Evolutionary conservation across 2,888 invertebrate genomes (phyloP).

Genomic region (Leucoptera coffeella): DNA sequence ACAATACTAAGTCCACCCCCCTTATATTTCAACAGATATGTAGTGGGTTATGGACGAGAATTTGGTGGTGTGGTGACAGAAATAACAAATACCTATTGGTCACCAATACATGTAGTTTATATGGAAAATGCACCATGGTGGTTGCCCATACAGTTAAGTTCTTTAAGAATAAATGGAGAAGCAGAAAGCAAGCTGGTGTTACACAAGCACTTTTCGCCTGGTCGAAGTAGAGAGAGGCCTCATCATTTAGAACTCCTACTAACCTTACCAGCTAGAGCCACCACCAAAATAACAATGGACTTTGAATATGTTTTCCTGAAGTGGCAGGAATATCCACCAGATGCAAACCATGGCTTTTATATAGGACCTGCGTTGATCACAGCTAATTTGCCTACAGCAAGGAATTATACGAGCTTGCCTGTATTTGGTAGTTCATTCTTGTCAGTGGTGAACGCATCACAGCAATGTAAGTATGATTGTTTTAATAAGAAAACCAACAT

Average conservation of each 20-base stretch:
- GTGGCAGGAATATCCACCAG: constrained; percentile 99
- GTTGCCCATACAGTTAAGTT: constrained; percentile 84
- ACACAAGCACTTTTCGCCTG: constrained; percentile 62
- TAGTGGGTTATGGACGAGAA: constrained; percentile 89
- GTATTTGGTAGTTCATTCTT: constrained; percentile 63
- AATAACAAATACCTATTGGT: constrained; percentile 75
- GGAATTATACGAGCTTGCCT: constrained; percentile 74
- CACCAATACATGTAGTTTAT: constrained; percentile 67
- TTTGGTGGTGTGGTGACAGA: constrained; percentile 84
- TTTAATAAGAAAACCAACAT: no score
- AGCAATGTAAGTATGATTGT: constrained; percentile 33
- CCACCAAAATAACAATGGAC: constrained; percentile 76
- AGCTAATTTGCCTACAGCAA: constrained; percentile 68
- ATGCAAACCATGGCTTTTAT: constrained; percentile 98
- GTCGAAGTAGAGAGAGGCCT: constrained; percentile 74
- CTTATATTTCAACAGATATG: constrained; percentile 70
- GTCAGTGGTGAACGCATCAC: constrained; percentile 60
- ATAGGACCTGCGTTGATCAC: constrained; percentile 84
- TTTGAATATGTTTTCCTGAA: constrained; percentile 95
- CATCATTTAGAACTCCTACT: constrained; percentile 85
- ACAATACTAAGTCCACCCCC: constrained; percentile 56
- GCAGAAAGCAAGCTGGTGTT: constrained; percentile 50
- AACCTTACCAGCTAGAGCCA: constrained; percentile 71
- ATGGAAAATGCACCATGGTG: constrained; percentile 91
- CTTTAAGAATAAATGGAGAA: constrained; percentile 63